Evolutionary conservation across 2,888 invertebrate genomes (phyloP), one percentile per base, ranked within the genome.

Genomic region (Plagodis dolabraria): DNA sequence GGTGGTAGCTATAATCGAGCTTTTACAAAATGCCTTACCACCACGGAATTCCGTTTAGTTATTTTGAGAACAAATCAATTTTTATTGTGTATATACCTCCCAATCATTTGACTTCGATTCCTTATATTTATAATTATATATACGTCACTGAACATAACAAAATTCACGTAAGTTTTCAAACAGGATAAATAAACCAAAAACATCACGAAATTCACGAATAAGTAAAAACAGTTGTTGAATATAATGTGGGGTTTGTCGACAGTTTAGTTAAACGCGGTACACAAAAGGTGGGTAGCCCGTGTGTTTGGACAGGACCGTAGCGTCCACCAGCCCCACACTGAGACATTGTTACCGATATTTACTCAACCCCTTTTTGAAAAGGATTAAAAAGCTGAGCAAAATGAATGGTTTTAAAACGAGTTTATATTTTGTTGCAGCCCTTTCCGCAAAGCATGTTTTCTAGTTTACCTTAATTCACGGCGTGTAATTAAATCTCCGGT

Each of bases 401-500:
- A 69, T 66, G 53, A 69, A 65, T 56, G 46, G 59, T 60, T 60
- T 60, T 60, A 52, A 56, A 52, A 60, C 57, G 52, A 60, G 43
- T 49, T 47, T 53, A 55, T 36, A 55, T 56, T 58, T 63, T 43
- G 64, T 60, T 66, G 52, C 55, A 48, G 52, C 53, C 53, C 63
- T 63, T 58, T 64, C 63, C 47, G 57, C 64, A 57, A 57, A 67
- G 64, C 64, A 69, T 75, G 72, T 73, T 78, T 75, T 74, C 72
- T 79, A 77, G 70, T 76, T 75, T 75, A 80, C 76, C 76, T 74
- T 78, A 72, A 76, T 77, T 71, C 60, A 51, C 63, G 71, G 68
- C 69, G 66, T 71, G 74, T 83, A 83, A 85, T 86, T 83, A 83
- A 80, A 79, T 73, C 76, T 68, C 66, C 72, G 73, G 69, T 76